Conservation (phyloP, 2,113 vertebrate species). For the Ardeotis arabs region DNA sequence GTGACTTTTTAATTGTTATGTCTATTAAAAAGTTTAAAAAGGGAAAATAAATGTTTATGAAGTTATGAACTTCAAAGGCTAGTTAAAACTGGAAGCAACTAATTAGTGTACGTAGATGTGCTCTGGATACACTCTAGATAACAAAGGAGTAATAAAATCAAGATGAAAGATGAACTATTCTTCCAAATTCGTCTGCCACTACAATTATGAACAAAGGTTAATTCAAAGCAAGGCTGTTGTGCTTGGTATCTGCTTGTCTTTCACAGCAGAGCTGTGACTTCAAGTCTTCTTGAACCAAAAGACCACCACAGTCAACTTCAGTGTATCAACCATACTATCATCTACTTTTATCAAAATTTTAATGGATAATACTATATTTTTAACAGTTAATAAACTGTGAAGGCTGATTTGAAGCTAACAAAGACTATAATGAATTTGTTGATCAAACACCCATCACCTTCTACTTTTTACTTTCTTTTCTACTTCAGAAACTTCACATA, state of each 20-base stretch:
- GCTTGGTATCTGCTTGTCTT: background rate
- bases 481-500: background rate
- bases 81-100: background rate
- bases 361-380: background rate
- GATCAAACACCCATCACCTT: background rate
- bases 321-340: background rate
- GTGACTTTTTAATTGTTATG: background rate
- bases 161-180: background rate
- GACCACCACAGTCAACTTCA: background rate
- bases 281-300: background rate
- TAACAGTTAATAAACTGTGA: background rate
- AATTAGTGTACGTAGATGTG: background rate
- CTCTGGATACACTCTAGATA: background rate
- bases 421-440: background rate
- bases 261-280: background rate
- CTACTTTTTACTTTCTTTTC: background rate
- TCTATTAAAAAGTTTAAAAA: background rate
- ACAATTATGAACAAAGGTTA: background rate
- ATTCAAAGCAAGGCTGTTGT: background rate
- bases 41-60: background rate
- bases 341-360: background rate
- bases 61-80: background rate
- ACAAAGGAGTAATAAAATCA: background rate
- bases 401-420: background rate
- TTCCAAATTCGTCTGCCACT: slow-evolving; percentile 5